These are phyloP conservation scores for Phyllopteryx taeniolatus DNA, from an alignment of 2,113 vertebrate species.

Conservation along the genomic window DNA sequence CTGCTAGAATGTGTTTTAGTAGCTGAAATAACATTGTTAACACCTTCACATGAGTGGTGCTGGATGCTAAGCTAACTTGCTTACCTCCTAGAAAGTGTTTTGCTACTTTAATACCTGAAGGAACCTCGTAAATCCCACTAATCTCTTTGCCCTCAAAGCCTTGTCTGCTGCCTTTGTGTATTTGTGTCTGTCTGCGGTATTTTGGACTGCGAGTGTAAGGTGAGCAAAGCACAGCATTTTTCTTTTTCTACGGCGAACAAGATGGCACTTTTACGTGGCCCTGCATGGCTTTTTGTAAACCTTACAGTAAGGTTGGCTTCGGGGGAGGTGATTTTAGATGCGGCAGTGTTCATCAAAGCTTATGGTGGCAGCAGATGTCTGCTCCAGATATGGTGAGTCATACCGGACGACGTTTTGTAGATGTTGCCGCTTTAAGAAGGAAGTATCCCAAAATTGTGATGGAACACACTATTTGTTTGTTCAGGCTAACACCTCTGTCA, in stretches of 20 bases:
- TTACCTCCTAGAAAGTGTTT: not conserved
- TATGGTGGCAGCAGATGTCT: not conserved
- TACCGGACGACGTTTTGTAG: not conserved
- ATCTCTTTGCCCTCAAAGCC: constrained; percentile 15
- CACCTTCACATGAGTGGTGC: not conserved
- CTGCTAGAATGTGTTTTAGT: no score
- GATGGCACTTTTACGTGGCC: not conserved
- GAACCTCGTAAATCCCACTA: constrained; percentile 22
- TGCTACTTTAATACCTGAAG: constrained; percentile 16
- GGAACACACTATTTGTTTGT: not conserved
- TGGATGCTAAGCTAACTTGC: not conserved
- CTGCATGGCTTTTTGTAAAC: not conserved
- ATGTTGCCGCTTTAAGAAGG: not conserved
- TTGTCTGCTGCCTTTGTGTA: not conserved
- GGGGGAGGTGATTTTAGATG: constrained; percentile 7
- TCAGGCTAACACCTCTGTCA: not conserved
- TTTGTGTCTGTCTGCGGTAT: constrained; percentile 13
- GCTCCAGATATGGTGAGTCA: constrained; percentile 11
- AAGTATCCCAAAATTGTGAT: not conserved
- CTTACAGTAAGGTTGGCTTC: not conserved
- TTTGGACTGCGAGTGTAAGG: not conserved
- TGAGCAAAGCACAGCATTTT: not conserved
- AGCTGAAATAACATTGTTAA: not conserved
- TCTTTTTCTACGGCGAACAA: not conserved
- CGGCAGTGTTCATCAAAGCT: not conserved